Percentiles rank a stretch among this genome's conserved stretches.
phyloP scores from a whole-genome alignment of 2,797 vertebrate species.

The Amazona ochrocephala region DNA sequence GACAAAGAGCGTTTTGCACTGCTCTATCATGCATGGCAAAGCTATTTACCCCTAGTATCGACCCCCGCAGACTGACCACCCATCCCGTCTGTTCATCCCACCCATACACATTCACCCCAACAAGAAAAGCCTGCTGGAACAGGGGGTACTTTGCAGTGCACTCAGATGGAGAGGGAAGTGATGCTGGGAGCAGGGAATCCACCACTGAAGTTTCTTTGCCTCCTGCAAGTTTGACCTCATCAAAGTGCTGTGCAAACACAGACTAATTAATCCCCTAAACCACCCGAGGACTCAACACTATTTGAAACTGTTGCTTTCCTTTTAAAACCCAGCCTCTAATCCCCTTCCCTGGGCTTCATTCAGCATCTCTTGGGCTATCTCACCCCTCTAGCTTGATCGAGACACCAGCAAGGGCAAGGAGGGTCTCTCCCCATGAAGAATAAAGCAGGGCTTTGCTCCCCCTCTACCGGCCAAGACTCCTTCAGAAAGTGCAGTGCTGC shows the following conservation, averaged over 20 bases:
- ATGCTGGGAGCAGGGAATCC: not conserved
- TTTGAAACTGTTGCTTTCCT: slow-evolving; percentile 58
- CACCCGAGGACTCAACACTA: slow-evolving; percentile 44
- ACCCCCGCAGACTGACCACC: rapidly evolving
- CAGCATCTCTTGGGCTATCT: not conserved
- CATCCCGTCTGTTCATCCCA: not conserved
- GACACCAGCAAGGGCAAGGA: not conserved
- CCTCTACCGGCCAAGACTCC: not conserved
- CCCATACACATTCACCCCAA: not conserved
- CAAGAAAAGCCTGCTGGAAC: not conserved
- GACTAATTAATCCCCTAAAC: slow-evolving; percentile 62
- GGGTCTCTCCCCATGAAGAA: not conserved
- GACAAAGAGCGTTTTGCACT: not conserved
- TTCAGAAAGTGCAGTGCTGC: rapidly evolving
- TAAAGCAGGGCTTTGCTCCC: not conserved
- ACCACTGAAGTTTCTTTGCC: not conserved
- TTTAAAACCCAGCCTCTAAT: slow-evolving; percentile 64
- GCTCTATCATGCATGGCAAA: rapidly evolving
- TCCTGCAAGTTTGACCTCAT: not conserved
- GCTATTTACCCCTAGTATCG: not conserved
- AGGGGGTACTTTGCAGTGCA: rapidly evolving
- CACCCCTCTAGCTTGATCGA: not conserved
- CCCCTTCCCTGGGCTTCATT: not conserved
- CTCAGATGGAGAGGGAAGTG: not conserved
- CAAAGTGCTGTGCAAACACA: slow-evolving; percentile 7